Base-by-base conservation (phyloP, 2,113 vertebrate species). In the Atlantisia rogersi region DNA sequence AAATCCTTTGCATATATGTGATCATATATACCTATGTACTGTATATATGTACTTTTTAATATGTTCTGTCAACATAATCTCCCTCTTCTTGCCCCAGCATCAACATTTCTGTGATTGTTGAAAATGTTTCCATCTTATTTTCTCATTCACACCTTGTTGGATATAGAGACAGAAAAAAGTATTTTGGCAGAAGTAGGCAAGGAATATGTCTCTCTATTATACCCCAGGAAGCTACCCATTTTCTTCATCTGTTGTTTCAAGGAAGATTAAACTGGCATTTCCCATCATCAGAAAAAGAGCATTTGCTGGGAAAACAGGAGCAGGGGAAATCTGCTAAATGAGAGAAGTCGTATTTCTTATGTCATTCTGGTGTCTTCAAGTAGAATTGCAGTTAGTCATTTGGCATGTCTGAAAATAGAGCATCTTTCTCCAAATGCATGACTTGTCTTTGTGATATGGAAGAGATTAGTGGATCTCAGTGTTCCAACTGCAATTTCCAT, bases 361-460 rank as follows among this genome's bases (percentile, higher is more conserved):
- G 52, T 78, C 37, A 17, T 90, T 70, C 83, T 52, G 11, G 15
- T 74, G 52, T 86, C 83, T 88, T 83, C 53, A 70, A 35, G 68
- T 46, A 50, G 42, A 84, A 78, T 67, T 87, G 22, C 19, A 80
- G 76, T 64, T 62, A 94, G 65, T 69, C n/a, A 83, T 53, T 86
- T 79, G 50, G 13, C 19, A 7, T 32, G 28, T 56, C 92, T 95
- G 90, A 86, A 94, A 88, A 96, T 56, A 91, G 56, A 83, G 40
- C 39, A 32, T 59, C 42, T 81, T 95, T 21, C 40, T 88, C 26
- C 60, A 55, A 83, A 63, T 52, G 37, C 55, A 29, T 35, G 39
- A 82, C 24, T 93, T 60, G 31, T 67, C 69, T 82, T 83, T 60
- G 17, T 58, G 40, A 64, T 44, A 37, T n/a, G 48, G 22, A 56